Conservation (phyloP, 2,797 vertebrate species). For the Cephalopachus bancanus region DNA sequence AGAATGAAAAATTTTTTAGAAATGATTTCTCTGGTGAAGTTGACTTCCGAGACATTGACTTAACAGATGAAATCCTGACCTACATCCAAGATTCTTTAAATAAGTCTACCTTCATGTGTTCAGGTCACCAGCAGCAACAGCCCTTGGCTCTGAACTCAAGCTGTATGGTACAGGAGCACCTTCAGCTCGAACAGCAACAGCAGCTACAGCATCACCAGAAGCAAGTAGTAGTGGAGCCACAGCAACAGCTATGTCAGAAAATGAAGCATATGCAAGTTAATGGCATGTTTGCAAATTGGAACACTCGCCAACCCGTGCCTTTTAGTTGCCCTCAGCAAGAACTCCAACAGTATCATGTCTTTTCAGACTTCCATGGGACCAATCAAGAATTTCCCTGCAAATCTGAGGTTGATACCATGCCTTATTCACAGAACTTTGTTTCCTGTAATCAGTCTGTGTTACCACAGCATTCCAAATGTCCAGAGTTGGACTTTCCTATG, state of each 20-base stretch:
- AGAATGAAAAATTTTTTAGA: conserved; percentile 91
- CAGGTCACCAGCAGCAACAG: conserved; percentile 85
- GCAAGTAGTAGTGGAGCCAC: conserved; percentile 74
- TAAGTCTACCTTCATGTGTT: conserved; percentile 87
- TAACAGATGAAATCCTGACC: conserved; percentile 91
- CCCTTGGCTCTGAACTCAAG: conserved; percentile 69
- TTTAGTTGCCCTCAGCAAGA: conserved; percentile 85
- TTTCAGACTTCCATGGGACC: conserved; percentile 83
- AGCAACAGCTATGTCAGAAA: conserved; percentile 89
- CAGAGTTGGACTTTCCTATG: conserved; percentile 87
- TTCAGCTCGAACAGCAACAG: conserved; percentile 83
- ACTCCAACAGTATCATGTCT: conserved; percentile 82
- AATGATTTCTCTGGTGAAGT: conserved; percentile 85
- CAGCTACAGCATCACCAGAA: conserved; percentile 82
- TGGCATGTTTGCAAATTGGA: conserved; percentile 87
- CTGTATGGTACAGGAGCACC: conserved; percentile 86
- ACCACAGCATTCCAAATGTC: conserved; percentile 84
- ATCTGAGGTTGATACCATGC: conserved; percentile 85
- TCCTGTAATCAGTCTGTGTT: conserved; percentile 85
- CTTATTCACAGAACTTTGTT: conserved; percentile 87
- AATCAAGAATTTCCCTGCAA: conserved; percentile 87
- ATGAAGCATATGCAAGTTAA: conserved; percentile 91
- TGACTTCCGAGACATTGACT: conserved; percentile 88
- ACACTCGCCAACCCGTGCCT: conserved; percentile 76
- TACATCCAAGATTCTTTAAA: conserved; percentile 91